Percentiles rank a stretch among this genome's conserved stretches.
Evolutionary conservation across 35 echinoderm and acorn worm species (phyloP).

Genomic region (Ophiothrix spiculata): DNA sequence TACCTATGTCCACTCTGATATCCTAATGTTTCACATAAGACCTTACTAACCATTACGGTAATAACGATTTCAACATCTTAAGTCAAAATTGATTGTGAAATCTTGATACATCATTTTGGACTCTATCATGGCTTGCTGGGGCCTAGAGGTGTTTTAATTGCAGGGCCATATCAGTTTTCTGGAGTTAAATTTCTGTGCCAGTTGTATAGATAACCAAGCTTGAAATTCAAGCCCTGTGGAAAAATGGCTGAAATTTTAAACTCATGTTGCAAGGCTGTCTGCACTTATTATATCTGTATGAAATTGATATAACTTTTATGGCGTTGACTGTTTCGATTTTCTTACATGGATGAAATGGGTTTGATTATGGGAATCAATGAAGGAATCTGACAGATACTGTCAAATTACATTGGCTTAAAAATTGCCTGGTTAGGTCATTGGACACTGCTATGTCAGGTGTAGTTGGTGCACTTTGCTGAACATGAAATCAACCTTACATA

Average conservation of each 20-base stretch:
- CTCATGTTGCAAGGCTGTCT: neutral
- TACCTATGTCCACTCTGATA: too few relatives aligned
- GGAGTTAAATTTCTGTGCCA: neutral
- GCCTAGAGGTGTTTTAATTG: neutral
- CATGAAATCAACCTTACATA: too few relatives aligned
- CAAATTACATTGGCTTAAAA: neutral
- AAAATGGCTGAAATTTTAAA: neutral
- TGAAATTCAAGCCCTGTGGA: neutral
- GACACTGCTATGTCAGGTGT: too few relatives aligned
- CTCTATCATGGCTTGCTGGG: neutral
- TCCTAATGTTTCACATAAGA: too few relatives aligned
- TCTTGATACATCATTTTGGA: neutral
- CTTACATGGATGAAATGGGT: neutral
- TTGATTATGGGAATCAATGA: neutral
- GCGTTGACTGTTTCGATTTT: neutral
- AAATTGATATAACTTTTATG: conserved; percentile 8
- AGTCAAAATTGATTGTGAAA: neutral
- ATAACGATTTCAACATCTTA: conserved; percentile 10
- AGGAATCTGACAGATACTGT: neutral
- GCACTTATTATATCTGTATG: neutral
- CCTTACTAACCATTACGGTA: too few relatives aligned
- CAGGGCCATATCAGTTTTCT: neutral
- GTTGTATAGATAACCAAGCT: too few relatives aligned
- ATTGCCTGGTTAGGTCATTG: too few relatives aligned
- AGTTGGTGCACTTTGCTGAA: too few relatives aligned